phyloP scores from a whole-genome alignment of 1,140 invertebrate species.

The Bombus haemorrhoidalis region DNA sequence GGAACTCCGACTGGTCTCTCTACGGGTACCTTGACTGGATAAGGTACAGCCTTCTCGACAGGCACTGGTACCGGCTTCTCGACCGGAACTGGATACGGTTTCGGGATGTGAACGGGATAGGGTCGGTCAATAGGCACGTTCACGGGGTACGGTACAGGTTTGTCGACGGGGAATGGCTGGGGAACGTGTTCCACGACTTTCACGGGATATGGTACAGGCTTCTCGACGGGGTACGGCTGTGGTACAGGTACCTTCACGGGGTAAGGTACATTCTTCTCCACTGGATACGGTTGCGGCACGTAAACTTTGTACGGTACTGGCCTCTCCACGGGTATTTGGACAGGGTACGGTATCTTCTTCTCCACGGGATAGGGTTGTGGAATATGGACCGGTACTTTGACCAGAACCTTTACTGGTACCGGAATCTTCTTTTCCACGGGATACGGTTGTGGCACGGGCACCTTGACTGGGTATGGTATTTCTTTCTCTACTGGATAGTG shows the following conservation, averaged over 20 bases:
- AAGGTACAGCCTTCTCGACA: conserved; percentile 75
- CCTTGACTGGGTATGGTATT: conserved; percentile 85
- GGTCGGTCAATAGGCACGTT: conserved; percentile 74
- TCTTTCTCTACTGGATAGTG: conserved; percentile 86
- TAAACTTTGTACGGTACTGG: conserved; percentile 87
- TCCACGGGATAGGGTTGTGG: conserved; percentile 88
- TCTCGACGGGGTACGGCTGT: conserved; percentile 77
- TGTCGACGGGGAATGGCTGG: conserved; percentile 75
- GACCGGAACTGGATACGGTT: conserved; percentile 81
- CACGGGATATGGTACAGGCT: conserved; percentile 78
- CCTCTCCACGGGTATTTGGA: conserved; percentile 87
- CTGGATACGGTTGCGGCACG: conserved; percentile 84
- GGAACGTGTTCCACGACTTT: conserved; percentile 81
- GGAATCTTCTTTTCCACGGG: conserved; percentile 87
- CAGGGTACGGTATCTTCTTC: conserved; percentile 87
- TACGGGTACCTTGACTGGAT: conserved; percentile 81
- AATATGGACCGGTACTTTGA: conserved; percentile 87
- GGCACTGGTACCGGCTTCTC: conserved; percentile 78
- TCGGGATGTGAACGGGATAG: conserved; percentile 78
- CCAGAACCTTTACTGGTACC: conserved; percentile 86
- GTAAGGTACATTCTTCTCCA: conserved; percentile 78
- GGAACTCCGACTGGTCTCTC: conserved; percentile 78
- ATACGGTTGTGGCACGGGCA: conserved; percentile 86
- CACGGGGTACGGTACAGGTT: conserved; percentile 74
- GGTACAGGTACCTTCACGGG: conserved; percentile 76